Conservation (phyloP, 2,888 invertebrate genomes). For the Cancer borealis region DNA sequence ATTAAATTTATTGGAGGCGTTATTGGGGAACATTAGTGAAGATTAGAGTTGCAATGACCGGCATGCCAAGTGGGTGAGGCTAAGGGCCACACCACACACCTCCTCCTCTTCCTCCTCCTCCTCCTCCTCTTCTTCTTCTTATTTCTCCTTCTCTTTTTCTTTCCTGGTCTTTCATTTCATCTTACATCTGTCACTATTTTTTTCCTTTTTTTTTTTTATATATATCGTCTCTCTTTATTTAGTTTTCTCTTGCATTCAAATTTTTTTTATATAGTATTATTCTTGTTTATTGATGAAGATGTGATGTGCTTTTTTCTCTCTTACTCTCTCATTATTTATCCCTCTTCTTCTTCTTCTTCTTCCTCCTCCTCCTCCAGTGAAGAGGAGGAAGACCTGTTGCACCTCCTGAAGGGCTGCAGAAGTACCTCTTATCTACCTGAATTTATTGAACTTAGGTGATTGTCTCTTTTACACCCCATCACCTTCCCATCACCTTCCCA, state of each 20-base stretch:
- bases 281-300: background rate
- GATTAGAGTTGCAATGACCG: constrained; percentile 69
- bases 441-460: background rate
- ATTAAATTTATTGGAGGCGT: constrained; percentile 71
- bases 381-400: constrained; percentile 1
- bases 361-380: constrained; percentile 5
- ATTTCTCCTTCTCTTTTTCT: background rate
- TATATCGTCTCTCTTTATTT: background rate
- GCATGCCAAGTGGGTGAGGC: constrained; percentile 63
- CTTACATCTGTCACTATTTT: background rate
- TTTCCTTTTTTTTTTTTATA: background rate
- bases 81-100: background rate
- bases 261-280: background rate
- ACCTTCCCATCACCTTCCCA: background rate
- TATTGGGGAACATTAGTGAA: constrained; percentile 68
- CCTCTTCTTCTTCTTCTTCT: background rate
- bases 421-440: background rate
- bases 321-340: background rate
- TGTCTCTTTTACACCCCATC: background rate
- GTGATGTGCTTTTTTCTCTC: background rate
- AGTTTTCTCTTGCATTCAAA: background rate
- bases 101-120: background rate
- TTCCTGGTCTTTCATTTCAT: background rate
- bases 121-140: background rate
- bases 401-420: background rate